Base-by-base conservation (phyloP, 2,888 invertebrate genomes). In the Zonitis immaculata region DNA sequence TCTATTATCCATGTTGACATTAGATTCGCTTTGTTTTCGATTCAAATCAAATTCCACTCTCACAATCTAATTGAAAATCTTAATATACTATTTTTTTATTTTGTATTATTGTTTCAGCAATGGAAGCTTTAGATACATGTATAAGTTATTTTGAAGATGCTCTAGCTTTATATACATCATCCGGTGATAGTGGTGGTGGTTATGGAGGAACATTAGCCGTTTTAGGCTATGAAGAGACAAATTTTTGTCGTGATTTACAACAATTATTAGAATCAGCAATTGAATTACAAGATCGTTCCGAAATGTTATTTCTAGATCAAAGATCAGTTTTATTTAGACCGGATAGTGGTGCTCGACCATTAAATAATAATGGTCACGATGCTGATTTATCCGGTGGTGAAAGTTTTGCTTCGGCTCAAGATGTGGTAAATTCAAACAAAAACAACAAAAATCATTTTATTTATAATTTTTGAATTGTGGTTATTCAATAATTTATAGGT, bases 81-180 rank as follows among this genome's bases (percentile, higher is more conserved):
- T 6, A 25, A 6, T 25, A 6, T 25, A 25, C 6, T 25, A 8
- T 6, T 35, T 20, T 6, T 30, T 35, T 7, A 16, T 42, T n/a
- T 22, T 44, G 56, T 45, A 57, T 44, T 52, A n/a, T n/a, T n/a
- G n/a, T 69, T 69, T 1, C 75, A 89, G 93, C 95, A 30, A 89
- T 96, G 88, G 95, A 96, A 76, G 91, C 95, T 0, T 75, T 96
- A 63, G 94, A 94, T 70, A 89, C 89, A 14, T 92, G 93, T 57
- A 89, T 96, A 62, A 90, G 89, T 71, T 92, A 89, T 73, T 96
- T 95, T 95, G 95, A 97, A 76, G 95, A 96, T 76, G 95, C 95
- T 9, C 77, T 96, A 61, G 86, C 89, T 0, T 85, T 89, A 32
- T 92, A 92, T 71, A 82, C 84, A 32, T 77, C 83, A 14, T 71